Percentiles rank a stretch among this genome's conserved stretches.
Conservation (phyloP, 2,797 vertebrate species). For the Apogon talboti region DNA sequence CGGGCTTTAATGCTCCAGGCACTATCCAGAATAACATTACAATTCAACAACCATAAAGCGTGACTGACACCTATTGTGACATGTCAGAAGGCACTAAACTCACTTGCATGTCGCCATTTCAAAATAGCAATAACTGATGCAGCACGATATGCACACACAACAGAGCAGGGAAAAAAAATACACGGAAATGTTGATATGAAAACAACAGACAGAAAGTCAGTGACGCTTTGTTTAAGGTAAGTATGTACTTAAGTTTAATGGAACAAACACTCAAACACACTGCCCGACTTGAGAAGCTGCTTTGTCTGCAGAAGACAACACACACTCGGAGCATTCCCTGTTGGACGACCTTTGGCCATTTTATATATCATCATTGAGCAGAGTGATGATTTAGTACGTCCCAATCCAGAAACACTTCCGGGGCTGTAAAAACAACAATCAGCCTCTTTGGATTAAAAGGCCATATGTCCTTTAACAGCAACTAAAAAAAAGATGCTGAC, state of each 20-base stretch:
- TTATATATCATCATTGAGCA: slow-evolving; percentile 54
- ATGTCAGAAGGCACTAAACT: slow-evolving; percentile 41
- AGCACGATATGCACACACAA: background rate
- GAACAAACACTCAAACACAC: slow-evolving; percentile 16
- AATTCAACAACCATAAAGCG: slow-evolving; percentile 69
- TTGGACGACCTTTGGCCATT: slow-evolving; percentile 59
- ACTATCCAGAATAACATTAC: slow-evolving; percentile 63
- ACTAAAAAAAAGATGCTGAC: slow-evolving; percentile 68
- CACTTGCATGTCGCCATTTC: slow-evolving; percentile 36
- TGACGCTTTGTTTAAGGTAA: background rate
- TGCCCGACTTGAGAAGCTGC: slow-evolving; percentile 31
- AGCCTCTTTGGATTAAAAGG: slow-evolving; percentile 76
- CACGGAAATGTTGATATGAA: slow-evolving; percentile 4
- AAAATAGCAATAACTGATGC: slow-evolving; percentile 19
- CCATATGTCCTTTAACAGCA: slow-evolving; percentile 77
- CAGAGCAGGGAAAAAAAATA: background rate
- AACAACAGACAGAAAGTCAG: background rate
- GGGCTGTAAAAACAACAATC: slow-evolving; percentile 79
- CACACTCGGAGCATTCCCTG: slow-evolving; percentile 20
- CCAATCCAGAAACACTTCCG: slow-evolving; percentile 73
- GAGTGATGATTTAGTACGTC: slow-evolving; percentile 69
- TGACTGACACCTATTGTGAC: slow-evolving; percentile 74
- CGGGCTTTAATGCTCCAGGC: slow-evolving; percentile 73
- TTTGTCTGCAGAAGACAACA: slow-evolving; percentile 39
- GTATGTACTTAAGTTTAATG: slow-evolving; percentile 15